Evolutionary conservation across 2,113 vertebrate species (phyloP).

Genomic region (Gobiocypris rarus): DNA sequence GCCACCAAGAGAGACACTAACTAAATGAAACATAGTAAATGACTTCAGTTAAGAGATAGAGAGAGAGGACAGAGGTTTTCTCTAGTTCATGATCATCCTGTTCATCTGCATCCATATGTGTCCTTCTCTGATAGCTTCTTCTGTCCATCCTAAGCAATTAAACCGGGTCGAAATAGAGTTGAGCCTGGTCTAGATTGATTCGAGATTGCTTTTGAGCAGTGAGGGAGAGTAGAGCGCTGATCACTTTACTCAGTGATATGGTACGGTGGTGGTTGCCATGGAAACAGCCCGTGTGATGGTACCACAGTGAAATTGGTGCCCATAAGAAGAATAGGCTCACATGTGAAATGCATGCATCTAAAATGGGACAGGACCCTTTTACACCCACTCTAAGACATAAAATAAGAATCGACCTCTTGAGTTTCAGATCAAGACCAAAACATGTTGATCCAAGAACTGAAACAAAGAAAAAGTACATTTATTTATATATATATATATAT

Average conservation of each 20-base stretch:
- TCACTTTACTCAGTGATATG: constrained; percentile 7
- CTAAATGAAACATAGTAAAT: neutral
- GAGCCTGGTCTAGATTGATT: constrained; percentile 7
- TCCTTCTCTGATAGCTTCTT: neutral
- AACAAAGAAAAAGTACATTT: neutral
- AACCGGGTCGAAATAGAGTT: neutral
- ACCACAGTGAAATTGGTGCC: neutral
- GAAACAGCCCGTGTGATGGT: constrained; percentile 10
- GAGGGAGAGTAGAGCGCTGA: neutral
- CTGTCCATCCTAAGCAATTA: neutral
- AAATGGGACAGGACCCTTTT: neutral
- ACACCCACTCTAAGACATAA: too few relatives aligned
- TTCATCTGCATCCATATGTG: neutral
- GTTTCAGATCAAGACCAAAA: neutral
- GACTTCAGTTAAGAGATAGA: neutral
- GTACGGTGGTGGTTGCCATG: constrained; percentile 18
- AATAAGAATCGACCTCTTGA: neutral
- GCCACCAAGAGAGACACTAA: neutral
- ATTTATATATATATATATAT: neutral
- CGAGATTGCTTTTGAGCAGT: constrained; percentile 18
- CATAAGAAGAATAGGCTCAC: neutral
- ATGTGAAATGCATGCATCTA: neutral
- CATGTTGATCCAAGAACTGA: neutral
- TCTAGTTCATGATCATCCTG: neutral
- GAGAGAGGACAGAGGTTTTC: neutral